Base-by-base conservation (phyloP, 1,140 invertebrate species). In the Trissolcus basalis region DNA sequence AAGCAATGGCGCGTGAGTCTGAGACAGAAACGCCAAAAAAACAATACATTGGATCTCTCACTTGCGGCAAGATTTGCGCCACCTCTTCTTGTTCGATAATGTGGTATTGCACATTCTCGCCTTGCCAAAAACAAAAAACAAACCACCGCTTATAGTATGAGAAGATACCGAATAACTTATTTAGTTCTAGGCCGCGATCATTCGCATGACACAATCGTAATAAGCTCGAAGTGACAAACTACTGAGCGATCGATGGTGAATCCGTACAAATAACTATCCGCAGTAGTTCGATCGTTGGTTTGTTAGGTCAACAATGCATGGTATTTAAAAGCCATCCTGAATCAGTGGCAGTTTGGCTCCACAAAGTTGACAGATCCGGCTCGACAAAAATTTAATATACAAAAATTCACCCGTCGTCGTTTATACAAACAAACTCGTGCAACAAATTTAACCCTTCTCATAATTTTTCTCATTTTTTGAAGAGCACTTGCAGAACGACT, bases 241-340 rank as follows among this genome's bases (percentile, higher is more conserved):
- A 81, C 83, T 79, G 68, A 56, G 32, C 81, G 85, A 87, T 88
- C 87, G 85, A 88, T 86, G 80, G 60, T 65, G 87, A 88, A 89
- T 86, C 87, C 87, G 54, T 88, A 88, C 70, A 88, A 88, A 82
- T 77, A 86, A 84, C 83, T 71, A 73, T 80, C 70, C 44, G 67
- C 65, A 59, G 75, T 56, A 51, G 65, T 64, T 69, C 65, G 65
- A 73, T 78, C 65, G 71, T 41, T 61, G 12, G 63, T 49, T 78
- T 78, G 76, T 78, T 70, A 82, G 79, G 81, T 83, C 81, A 82
- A 80, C 77, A 76, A 41, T 59, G 63, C 64, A 65, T 68, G 54
- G 56, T 48, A 47, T 51, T 67, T 14, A 33, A 11, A 45, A 64
- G 41, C 33, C 5, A 14, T 19, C 32, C 1, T 0, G 39, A 41